Percentiles rank a stretch among this genome's conserved stretches.
These are phyloP conservation scores for Coelogynopora nodosa DNA, from an alignment of 2,888 invertebrate genomes.

Conservation along the genomic window DNA sequence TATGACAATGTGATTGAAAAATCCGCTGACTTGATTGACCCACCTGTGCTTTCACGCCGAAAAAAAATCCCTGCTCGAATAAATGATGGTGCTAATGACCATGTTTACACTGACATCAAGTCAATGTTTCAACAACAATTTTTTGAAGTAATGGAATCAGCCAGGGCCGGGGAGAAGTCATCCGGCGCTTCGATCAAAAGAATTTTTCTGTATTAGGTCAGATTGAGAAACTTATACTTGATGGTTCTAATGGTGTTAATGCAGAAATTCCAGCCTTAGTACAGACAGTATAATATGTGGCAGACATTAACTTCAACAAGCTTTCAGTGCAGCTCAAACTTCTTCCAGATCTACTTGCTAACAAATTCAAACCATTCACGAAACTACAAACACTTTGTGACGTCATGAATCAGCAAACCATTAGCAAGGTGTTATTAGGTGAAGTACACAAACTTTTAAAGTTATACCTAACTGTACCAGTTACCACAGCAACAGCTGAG, in stretches of 20 bases:
- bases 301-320: conserved; percentile 21
- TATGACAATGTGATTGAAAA: not conserved
- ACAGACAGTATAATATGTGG: not conserved
- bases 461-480: conserved; percentile 17
- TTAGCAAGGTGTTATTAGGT: conserved; percentile 10
- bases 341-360: not conserved
- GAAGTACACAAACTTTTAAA: conserved; percentile 29
- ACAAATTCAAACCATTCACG: conserved; percentile 2
- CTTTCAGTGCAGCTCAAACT: conserved; percentile 4
- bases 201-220: not conserved
- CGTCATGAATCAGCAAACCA: conserved; percentile 23
- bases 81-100: not conserved
- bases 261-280: conserved; percentile 12
- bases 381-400: conserved; percentile 23
- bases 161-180: not conserved
- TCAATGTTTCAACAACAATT: conserved; percentile 15
- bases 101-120: conserved; percentile 20
- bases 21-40: not conserved
- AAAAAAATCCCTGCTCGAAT: not conserved
- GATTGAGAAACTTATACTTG: conserved; percentile 1
- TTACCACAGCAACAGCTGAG: conserved; percentile 10
- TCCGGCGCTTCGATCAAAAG: not conserved
- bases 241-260: conserved; percentile 19
- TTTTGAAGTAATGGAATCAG: not conserved
- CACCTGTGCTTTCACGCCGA: not conserved